Conservation (phyloP, 2,113 vertebrate genomes). For the Sterrhoptilus dennistouni region DNA sequence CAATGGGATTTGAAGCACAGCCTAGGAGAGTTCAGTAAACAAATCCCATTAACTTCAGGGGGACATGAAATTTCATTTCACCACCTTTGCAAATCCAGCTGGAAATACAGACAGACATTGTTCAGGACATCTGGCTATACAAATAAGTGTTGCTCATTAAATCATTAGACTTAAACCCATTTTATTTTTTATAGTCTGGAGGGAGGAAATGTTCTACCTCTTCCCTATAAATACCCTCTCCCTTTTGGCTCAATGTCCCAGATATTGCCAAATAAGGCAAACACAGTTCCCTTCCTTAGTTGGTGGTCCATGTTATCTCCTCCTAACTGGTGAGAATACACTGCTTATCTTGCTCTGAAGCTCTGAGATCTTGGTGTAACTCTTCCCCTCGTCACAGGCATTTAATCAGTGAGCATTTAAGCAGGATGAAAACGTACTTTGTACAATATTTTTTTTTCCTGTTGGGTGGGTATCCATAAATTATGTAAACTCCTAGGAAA, state of each 20-base stretch:
- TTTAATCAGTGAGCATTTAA: slow-evolving; percentile 10
- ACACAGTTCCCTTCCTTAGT: neutral
- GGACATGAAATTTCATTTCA: neutral
- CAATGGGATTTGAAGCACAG: neutral
- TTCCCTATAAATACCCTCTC: slow-evolving; percentile 14
- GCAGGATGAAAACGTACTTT: neutral
- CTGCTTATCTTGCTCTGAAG: slow-evolving; percentile 41
- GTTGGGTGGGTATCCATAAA: slow-evolving; percentile 16
- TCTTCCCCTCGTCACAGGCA: neutral
- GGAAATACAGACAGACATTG: neutral
- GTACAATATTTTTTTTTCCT: neutral
- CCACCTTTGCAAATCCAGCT: neutral
- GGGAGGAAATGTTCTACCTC: slow-evolving; percentile 30
- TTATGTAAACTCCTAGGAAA: neutral
- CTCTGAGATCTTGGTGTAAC: slow-evolving; percentile 3
- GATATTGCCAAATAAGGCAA: slow-evolving; percentile 44
- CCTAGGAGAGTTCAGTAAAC: neutral
- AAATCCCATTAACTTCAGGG: neutral
- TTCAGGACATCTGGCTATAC: slow-evolving; percentile 13
- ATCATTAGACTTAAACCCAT: neutral
- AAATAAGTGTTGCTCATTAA: neutral
- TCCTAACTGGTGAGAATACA: neutral
- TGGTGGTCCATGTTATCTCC: slow-evolving; percentile 30
- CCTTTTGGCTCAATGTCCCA: neutral
- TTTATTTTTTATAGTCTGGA: neutral